Percentiles rank a stretch among this genome's conserved stretches.
Conservation (phyloP, 2,888 invertebrate species). For the Rotaria sp. region DNA sequence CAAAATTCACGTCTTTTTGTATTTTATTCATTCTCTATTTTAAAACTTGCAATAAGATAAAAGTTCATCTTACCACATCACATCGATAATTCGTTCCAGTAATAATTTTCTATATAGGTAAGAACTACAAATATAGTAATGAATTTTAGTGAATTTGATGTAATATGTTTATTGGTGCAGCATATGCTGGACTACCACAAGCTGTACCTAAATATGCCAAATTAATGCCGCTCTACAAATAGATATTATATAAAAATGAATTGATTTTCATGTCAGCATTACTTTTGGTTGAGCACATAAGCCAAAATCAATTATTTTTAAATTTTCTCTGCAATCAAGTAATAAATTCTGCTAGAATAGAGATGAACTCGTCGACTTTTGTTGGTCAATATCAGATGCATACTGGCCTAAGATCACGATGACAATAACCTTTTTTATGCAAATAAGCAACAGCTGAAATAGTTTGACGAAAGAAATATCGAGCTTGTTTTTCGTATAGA, state of each 20-base stretch:
- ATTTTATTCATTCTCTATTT: too few species aligned
- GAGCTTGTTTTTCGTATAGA: constrained; percentile 66
- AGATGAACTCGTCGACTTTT: constrained; percentile 57
- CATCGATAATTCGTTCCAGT: constrained; percentile 58
- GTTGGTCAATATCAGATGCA: not conserved
- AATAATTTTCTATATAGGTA: constrained; percentile 63
- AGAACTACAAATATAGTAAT: not conserved
- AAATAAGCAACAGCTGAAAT: constrained; percentile 71
- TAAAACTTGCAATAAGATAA: too few species aligned
- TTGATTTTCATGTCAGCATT: too few species aligned
- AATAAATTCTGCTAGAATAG: constrained; percentile 63
- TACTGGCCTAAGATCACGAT: constrained; percentile 71
- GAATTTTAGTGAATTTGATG: too few species aligned
- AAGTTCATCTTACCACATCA: constrained; percentile 49
- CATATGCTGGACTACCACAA: constrained; percentile 68
- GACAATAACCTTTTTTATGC: constrained; percentile 69
- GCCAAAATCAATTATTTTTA: constrained; percentile 76
- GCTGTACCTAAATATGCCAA: constrained; percentile 57
- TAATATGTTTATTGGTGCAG: constrained; percentile 28
- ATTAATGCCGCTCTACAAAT: constrained; percentile 43
- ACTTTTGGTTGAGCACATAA: constrained; percentile 65
- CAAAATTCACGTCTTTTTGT: too few species aligned
- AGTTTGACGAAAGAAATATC: constrained; percentile 71
- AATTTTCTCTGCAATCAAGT: constrained; percentile 66
- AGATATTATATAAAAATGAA: too few species aligned